Base-by-base conservation (phyloP, 1,140 invertebrate species). In the Drosophila arawakana region DNA sequence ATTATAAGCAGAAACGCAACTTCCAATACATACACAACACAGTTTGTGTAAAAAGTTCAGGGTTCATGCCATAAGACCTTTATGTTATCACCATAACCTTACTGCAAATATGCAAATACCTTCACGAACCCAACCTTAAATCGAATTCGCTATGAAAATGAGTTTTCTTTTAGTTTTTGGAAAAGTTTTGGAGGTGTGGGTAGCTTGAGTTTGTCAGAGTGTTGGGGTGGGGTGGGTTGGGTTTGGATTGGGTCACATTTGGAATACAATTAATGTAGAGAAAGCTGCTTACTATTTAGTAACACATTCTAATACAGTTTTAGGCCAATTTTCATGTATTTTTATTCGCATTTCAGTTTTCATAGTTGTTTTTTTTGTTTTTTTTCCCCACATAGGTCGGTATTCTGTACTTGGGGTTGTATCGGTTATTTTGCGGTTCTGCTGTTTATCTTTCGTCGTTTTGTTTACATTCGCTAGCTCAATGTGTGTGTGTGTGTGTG, bases 371-470 rank as follows among this genome's bases (percentile, higher is more conserved):
- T 61, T 60, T 60, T 46, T 21, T 62, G n/a, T n/a, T 62, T 62
- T 18, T 8, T 15, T 15, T 15, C 15, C 15, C 15, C 62, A 30
- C 39, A 52, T 55, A 46, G 57, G 7, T 41, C 25, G 57, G n/a
- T 30, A 30, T 44, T 30, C 25, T 30, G 7, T 59, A 46, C 50
- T 65, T 65, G 54, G 49, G 35, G 35, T 43, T 46, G 49, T 78
- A 74, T 65, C 73, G 62, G 35, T 58, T 30, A 61, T 43, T 86
- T 79, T 80, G 78, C 58, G 83, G 80, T 50, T 88, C 83, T 86
- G 84, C 80, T 86, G 83, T 86, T 86, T 86, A 86, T 86, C 83
- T 86, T 89, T 89, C 80, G 77, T 80, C 77, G 77, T 67, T 84
- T 89, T 86, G 83, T 86, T 86, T 86, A 86, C 84, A 80, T 86